These are phyloP conservation scores for Microtus oregoni DNA, from an alignment of 2,113 vertebrate genomes.

Conservation along the genomic window DNA sequence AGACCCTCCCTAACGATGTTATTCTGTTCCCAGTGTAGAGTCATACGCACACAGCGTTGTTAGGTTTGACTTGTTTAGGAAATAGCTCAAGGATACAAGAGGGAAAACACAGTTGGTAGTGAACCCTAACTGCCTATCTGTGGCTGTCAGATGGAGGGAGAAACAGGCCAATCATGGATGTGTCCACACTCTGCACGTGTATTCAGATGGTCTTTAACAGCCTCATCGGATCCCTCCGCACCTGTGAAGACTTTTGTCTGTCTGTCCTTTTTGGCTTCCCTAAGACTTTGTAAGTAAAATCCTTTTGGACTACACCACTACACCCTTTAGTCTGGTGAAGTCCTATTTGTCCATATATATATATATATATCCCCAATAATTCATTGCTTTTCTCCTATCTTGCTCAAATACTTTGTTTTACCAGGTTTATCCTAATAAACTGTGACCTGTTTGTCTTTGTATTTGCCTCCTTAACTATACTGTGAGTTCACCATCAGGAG, in stretches of 20 bases:
- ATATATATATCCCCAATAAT: neutral
- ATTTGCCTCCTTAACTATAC: neutral
- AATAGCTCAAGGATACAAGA: conserved; percentile 19
- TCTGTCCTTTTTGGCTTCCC: neutral
- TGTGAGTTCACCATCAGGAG: neutral
- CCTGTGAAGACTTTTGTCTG: neutral
- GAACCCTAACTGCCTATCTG: neutral
- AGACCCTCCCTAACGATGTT: neutral
- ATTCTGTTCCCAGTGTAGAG: neutral
- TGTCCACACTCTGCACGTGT: no score
- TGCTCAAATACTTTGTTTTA: neutral
- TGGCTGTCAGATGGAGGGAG: neutral
- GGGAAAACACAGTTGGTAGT: neutral
- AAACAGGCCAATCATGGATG: neutral
- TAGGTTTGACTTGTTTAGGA: conserved; percentile 48
- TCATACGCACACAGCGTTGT: neutral
- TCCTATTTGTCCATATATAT: neutral
- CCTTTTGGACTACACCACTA: neutral
- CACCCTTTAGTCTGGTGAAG: neutral
- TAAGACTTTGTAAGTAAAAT: neutral
- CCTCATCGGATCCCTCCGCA: neutral
- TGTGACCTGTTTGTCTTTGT: neutral
- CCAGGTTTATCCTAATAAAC: neutral
- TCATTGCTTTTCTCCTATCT: neutral
- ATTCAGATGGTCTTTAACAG: neutral